Base-by-base conservation (phyloP, 2,113 vertebrate genomes). In the Ibidorhyncha struthersii region DNA sequence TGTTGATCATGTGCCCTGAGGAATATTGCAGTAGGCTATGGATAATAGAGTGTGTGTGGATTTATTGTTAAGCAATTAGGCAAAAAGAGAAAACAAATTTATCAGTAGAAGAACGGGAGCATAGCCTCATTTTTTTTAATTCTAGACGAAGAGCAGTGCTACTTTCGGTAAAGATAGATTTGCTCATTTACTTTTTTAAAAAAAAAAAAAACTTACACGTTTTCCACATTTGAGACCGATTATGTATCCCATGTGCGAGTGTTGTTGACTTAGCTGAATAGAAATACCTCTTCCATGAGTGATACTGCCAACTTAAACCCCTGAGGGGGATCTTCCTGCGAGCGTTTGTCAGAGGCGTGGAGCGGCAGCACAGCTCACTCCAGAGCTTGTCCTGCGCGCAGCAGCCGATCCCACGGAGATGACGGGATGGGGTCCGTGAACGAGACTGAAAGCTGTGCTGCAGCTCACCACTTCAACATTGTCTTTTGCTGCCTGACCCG, bases 41-140 rank as follows among this genome's bases (percentile, higher is more conserved):
- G 89, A 71, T 90, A 93, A 93, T 66, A 73, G 74, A 86, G 76
- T 90, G 65, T 18, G 91, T 93, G 84, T 94, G 87, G 91, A 95
- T 96, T 96, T 93, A 94, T 92, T 93, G 90, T 95, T 90, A 86
- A 94, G 71, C 93, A 97, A 95, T 97, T 96, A 96, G 59, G 74
- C 84, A 90, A 89, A 93, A 94, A 96, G 62, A 96, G 72, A 95
- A 96, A 97, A 91, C 94, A 94, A 91, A 96, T 96, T 73, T 94
- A 96, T 96, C 94, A 82, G 87, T 62, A 55, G 16, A 47, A 95
- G 67, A 63, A 86, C 0, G 8, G 59, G n/a, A 71, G 15, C 62
- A n/a, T 32, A 70, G 50, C 25, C 38, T 82, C 27, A 12, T 32
- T 74, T 20, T 17, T 23, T 62, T 66, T 13, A 91, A 62, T 88